These are phyloP conservation scores for Drosophila pseudoananassae DNA, from an alignment of 1,140 invertebrate species.

Conservation along the genomic window DNA sequence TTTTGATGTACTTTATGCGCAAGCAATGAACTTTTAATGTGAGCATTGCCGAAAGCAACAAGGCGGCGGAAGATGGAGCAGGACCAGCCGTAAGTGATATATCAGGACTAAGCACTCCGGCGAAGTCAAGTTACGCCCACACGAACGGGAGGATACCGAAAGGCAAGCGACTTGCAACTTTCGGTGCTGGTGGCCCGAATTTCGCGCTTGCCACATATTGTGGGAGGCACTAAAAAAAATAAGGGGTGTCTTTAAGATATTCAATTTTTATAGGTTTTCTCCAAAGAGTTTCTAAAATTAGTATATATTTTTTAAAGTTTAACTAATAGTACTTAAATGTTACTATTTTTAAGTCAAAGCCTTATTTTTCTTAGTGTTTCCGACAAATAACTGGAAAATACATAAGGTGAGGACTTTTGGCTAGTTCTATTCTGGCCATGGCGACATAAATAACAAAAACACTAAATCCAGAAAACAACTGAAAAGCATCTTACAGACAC, in stretches of 20 bases:
- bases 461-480: constrained; percentile 16
- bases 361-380: not conserved
- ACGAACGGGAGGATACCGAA: constrained; percentile 10
- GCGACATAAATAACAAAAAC: constrained; percentile 31
- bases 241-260: not conserved
- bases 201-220: constrained; percentile 19
- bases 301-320: too few species aligned
- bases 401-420: constrained; percentile 21
- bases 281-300: too few species aligned
- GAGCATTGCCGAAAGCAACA: constrained; percentile 64
- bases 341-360: not conserved
- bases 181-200: not conserved
- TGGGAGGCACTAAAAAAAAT: constrained; percentile 1
- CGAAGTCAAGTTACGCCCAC: constrained; percentile 33
- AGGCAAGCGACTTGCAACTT: constrained; percentile 26
- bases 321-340: not conserved
- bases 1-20: constrained; percentile 80
- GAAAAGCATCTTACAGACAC: constrained; percentile 28
- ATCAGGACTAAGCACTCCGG: constrained; percentile 76
- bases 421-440: constrained; percentile 17
- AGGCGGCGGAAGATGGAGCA: constrained; percentile 14
- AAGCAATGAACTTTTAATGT: constrained; percentile 82
- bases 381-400: constrained; percentile 16
- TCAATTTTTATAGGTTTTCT: too few species aligned
- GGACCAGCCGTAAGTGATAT: constrained; percentile 58